Percentiles rank a stretch among this genome's conserved stretches.
Evolutionary conservation across 1,140 invertebrate genomes (phyloP).

Genomic region (Battus philenor): DNA sequence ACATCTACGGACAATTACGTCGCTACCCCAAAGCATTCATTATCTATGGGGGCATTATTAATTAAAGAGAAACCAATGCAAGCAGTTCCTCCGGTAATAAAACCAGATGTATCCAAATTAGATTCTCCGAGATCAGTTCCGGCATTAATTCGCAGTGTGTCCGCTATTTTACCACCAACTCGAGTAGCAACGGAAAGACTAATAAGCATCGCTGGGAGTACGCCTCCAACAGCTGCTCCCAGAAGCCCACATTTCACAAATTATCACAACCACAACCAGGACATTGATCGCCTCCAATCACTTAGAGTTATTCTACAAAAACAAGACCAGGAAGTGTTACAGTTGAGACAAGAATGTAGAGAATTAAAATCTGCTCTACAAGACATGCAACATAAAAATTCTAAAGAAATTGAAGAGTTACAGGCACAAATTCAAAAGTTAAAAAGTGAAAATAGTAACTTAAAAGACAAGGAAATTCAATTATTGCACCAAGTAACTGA

Average conservation of each 20-base stretch:
- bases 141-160: conserved; percentile 51
- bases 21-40: conserved; percentile 35
- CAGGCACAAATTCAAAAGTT: conserved; percentile 51
- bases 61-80: conserved; percentile 56
- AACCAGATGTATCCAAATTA: conserved; percentile 31
- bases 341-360: conserved; percentile 53
- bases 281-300: conserved; percentile 50
- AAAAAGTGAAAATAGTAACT: conserved; percentile 43
- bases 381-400: conserved; percentile 42
- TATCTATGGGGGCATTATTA: conserved; percentile 38
- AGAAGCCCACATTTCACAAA: conserved; percentile 38
- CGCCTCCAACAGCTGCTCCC: conserved; percentile 50
- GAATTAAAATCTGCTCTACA: conserved; percentile 50
- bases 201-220: conserved; percentile 49
- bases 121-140: conserved; percentile 31
- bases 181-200: conserved; percentile 57
- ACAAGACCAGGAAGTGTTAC: conserved; percentile 57
- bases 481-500: conserved; percentile 54
- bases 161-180: conserved; percentile 56
- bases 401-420: conserved; percentile 41
- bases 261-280: conserved; percentile 32
- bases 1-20: conserved; percentile 44
- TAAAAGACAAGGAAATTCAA: conserved; percentile 44
- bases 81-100: conserved; percentile 56
- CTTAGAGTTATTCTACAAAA: conserved; percentile 53